Percentiles rank a stretch among this genome's conserved stretches.
phyloP scores from a whole-genome alignment of 1,140 invertebrate species.

The Acyrthosiphon pisum region DNA sequence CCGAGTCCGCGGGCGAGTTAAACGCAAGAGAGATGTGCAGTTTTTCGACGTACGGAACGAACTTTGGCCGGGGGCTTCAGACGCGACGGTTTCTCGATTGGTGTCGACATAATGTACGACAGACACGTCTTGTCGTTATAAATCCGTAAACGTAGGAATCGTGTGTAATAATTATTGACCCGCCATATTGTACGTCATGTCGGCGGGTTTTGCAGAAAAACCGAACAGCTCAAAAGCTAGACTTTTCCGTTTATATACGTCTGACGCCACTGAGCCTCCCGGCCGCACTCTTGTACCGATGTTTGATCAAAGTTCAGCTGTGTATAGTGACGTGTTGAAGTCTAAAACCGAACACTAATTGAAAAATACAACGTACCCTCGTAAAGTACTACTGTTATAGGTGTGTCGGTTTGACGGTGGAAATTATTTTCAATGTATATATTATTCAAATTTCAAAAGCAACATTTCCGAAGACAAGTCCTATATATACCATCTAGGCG shows the following conservation, averaged over 20 bases:
- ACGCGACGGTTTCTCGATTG: neutral
- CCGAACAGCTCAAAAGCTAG: neutral
- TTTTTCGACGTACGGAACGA: neutral
- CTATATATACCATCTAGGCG: neutral
- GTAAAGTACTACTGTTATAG: neutral
- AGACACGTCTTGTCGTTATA: neutral
- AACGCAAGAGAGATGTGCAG: neutral
- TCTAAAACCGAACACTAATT: neutral
- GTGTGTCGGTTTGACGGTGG: neutral
- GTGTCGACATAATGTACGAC: neutral
- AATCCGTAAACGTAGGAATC: neutral
- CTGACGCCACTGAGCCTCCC: too few species aligned
- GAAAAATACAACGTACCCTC: neutral
- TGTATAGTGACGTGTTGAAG: neutral
- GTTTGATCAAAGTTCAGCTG: neutral
- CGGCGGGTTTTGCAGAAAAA: neutral
- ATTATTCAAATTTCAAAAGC: neutral
- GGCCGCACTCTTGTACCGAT: neutral
- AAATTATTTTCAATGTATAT: neutral
- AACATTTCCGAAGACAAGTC: neutral
- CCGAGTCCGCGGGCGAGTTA: neutral
- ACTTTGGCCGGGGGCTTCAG: neutral
- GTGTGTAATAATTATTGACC: neutral
- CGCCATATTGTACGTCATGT: neutral
- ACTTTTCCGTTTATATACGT: neutral